Evolutionary conservation across 1,140 invertebrate genomes (phyloP).

Genomic region (Solenopsis invicta): DNA sequence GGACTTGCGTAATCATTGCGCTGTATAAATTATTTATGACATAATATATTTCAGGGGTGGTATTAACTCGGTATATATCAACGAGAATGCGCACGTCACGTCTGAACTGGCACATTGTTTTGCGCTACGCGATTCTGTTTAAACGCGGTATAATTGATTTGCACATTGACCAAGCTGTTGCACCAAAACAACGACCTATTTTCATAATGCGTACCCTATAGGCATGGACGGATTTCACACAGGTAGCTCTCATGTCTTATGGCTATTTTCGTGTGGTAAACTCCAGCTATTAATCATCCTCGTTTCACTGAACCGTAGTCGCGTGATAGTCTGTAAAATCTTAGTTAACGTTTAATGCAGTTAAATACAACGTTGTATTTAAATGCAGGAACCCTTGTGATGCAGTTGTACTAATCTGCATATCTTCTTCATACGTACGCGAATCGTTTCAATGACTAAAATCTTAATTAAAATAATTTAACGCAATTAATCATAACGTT

Average conservation of each 20-base stretch:
- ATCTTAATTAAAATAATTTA: conserved; percentile 14
- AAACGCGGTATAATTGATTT: conserved; percentile 75
- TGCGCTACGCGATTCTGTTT: conserved; percentile 69
- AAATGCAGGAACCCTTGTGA: neutral
- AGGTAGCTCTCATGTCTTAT: conserved; percentile 44
- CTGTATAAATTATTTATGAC: conserved; percentile 67
- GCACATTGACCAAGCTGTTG: conserved; percentile 68
- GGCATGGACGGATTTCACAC: conserved; percentile 55
- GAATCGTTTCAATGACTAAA: conserved; percentile 8
- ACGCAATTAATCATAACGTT: neutral
- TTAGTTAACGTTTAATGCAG: conserved; percentile 33
- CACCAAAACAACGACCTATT: conserved; percentile 71
- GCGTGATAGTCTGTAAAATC: conserved; percentile 35
- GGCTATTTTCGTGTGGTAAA: conserved; percentile 47
- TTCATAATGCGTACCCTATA: conserved; percentile 67
- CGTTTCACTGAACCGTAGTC: conserved; percentile 15
- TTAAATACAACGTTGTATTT: conserved; percentile 20
- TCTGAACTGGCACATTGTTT: conserved; percentile 71
- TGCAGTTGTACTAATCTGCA: conserved; percentile 18
- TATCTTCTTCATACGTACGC: neutral
- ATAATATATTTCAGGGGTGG: conserved; percentile 62
- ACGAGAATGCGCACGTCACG: conserved; percentile 57
- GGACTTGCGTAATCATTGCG: conserved; percentile 61
- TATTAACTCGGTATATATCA: conserved; percentile 61
- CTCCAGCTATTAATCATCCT: conserved; percentile 53